Percentiles rank a stretch among this genome's conserved stretches.
phyloP scores from a whole-genome alignment of 2,888 invertebrate genomes.

The Pegoplata infirma region DNA sequence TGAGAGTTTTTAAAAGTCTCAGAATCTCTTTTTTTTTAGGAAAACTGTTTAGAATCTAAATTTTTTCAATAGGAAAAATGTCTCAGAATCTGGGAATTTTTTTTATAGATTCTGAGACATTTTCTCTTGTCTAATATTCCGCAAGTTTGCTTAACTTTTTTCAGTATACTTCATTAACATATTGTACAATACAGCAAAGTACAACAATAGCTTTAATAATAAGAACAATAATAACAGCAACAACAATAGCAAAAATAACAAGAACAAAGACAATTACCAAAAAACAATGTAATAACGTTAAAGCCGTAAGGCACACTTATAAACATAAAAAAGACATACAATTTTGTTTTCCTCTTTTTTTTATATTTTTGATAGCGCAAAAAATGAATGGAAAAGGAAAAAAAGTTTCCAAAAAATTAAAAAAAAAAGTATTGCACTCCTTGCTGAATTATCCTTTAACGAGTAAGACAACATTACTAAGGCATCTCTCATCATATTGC shows the following conservation, averaged over 20 bases:
- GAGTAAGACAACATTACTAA: not conserved
- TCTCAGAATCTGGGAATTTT: no score
- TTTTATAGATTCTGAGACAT: no score
- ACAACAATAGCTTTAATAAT: conserved; percentile 28
- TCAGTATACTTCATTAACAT: no score
- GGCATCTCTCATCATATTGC: conserved; percentile 8
- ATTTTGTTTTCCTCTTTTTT: not conserved
- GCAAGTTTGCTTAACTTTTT: no score
- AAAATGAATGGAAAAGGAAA: not conserved
- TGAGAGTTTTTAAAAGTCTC: no score
- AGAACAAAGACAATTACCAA: not conserved
- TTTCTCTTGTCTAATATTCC: no score
- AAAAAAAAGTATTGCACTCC: conserved; percentile 8
- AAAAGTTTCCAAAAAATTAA: conserved; percentile 12
- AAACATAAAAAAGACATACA: not conserved
- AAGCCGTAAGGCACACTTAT: conserved; percentile 47
- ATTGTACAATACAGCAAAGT: not conserved
- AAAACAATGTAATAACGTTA: conserved; percentile 48
- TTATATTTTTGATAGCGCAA: not conserved
- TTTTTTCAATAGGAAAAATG: no score
- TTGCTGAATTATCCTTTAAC: conserved; percentile 37
- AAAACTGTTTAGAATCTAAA: no score
- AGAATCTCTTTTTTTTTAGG: no score
- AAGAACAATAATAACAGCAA: conserved; percentile 33
- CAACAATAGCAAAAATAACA: conserved; percentile 2